Conservation (phyloP, 2,888 invertebrate species). For the Cheilosia pagana region DNA sequence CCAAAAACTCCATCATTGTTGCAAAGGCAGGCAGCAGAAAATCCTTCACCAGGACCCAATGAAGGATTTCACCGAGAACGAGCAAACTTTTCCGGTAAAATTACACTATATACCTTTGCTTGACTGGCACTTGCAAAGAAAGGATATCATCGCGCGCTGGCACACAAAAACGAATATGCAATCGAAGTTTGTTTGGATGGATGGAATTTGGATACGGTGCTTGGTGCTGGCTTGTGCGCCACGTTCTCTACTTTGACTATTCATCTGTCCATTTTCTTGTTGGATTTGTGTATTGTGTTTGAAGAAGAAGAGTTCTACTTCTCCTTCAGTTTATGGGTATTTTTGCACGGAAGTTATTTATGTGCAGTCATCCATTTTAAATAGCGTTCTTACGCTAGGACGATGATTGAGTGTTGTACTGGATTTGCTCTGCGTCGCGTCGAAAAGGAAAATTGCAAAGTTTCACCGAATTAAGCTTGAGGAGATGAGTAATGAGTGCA, state of each 20-base stretch:
- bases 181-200: constrained; percentile 72
- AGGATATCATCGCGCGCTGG: constrained; percentile 41
- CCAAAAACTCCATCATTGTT: constrained; percentile 63
- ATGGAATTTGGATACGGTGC: constrained; percentile 70
- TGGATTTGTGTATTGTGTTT: constrained; percentile 71
- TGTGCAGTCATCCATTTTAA: constrained; percentile 75
- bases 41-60: constrained; percentile 42
- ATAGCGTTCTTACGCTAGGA: constrained; percentile 72
- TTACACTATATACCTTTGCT: constrained; percentile 58
- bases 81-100: constrained; percentile 48
- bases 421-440: constrained; percentile 64
- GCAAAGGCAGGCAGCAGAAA: constrained; percentile 66
- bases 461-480: constrained; percentile 61
- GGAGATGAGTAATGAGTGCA: constrained; percentile 65
- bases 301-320: constrained; percentile 35
- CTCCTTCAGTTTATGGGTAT: constrained; percentile 58
- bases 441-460: constrained; percentile 64
- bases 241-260: constrained; percentile 67
- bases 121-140: constrained; percentile 34
- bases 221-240: constrained; percentile 60
- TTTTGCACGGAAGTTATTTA: constrained; percentile 73
- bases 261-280: constrained; percentile 73
- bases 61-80: constrained; percentile 38
- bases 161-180: constrained; percentile 63
- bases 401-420: constrained; percentile 73